A percentile compares a stretch with the other conserved stretches of the same genome.
Evolutionary conservation across 2,113 vertebrate species (phyloP).

Genomic region (Silurus glanis): DNA sequence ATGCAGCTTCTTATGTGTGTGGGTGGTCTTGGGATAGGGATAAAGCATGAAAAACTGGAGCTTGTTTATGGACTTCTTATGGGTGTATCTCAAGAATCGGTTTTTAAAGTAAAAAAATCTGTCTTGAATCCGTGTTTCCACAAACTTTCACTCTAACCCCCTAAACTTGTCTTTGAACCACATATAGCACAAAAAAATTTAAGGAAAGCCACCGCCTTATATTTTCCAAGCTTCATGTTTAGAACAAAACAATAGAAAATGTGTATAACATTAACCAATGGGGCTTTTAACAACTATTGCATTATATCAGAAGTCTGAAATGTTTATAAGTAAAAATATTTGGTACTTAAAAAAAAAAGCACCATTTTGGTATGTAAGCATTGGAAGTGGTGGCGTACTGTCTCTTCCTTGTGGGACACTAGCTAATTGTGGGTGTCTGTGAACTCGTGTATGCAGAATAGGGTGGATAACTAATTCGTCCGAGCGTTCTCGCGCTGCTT

Average conservation of each 20-base stretch:
- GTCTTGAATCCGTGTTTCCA: too few relatives aligned
- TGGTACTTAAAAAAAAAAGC: not conserved
- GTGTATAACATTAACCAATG: not conserved
- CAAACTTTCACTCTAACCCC: not conserved
- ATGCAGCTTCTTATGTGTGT: not conserved
- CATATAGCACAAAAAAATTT: not conserved
- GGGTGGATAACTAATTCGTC: not conserved
- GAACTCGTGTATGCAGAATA: not conserved
- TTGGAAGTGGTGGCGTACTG: not conserved
- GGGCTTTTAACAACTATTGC: not conserved
- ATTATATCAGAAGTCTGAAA: not conserved
- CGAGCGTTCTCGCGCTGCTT: not conserved
- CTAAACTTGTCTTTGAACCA: too few relatives aligned
- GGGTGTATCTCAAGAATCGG: not conserved
- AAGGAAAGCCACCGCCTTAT: not conserved
- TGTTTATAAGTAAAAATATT: too few relatives aligned
- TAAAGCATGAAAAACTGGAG: not conserved
- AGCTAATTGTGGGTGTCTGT: not conserved
- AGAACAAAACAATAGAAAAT: not conserved
- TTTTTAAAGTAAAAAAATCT: not conserved
- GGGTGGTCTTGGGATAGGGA: constrained; percentile 20
- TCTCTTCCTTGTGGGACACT: not conserved
- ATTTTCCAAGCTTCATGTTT: not conserved
- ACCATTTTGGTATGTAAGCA: not conserved
- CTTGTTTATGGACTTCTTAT: constrained; percentile 21